Evolutionary conservation across 2,888 invertebrate species (phyloP).

Genomic region (Scaptomyza polygonia): DNA sequence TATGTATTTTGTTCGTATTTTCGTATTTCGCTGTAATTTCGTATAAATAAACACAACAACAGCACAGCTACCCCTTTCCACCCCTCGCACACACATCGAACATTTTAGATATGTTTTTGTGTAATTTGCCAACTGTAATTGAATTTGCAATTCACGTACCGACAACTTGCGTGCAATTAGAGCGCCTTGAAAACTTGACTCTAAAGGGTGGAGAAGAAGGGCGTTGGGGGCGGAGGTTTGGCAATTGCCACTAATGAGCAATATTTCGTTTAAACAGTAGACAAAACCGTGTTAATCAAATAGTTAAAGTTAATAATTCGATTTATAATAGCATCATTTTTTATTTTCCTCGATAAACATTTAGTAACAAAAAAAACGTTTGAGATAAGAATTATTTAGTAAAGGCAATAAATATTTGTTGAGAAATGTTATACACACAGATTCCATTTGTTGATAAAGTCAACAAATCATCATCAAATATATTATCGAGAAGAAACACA

Average conservation of each 20-base stretch:
- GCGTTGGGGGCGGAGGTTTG: background rate
- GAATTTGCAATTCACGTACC: constrained; percentile 57
- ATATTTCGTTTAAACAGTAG: background rate
- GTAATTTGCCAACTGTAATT: constrained; percentile 59
- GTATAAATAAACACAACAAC: constrained; percentile 69
- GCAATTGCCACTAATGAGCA: constrained; percentile 39
- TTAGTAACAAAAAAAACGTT: background rate
- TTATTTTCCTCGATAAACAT: background rate
- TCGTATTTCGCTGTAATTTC: constrained; percentile 67
- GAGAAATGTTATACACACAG: constrained; percentile 1
- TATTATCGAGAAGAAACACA: background rate
- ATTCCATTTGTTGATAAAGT: constrained; percentile 2
- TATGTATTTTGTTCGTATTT: too few species aligned
- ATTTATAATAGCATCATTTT: background rate
- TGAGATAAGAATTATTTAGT: background rate
- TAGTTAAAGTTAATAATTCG: constrained; percentile 9
- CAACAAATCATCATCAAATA: background rate
- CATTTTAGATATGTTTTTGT: constrained; percentile 49
- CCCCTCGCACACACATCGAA: constrained; percentile 17
- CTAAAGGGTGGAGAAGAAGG: background rate
- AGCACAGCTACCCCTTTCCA: background rate
- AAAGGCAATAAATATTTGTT: background rate
- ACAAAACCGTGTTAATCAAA: constrained; percentile 2
- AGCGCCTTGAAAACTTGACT: constrained; percentile 51
- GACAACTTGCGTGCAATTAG: constrained; percentile 55